Conservation (phyloP, 2,113 vertebrate genomes). For the Aspiorhynchus laticeps region DNA sequence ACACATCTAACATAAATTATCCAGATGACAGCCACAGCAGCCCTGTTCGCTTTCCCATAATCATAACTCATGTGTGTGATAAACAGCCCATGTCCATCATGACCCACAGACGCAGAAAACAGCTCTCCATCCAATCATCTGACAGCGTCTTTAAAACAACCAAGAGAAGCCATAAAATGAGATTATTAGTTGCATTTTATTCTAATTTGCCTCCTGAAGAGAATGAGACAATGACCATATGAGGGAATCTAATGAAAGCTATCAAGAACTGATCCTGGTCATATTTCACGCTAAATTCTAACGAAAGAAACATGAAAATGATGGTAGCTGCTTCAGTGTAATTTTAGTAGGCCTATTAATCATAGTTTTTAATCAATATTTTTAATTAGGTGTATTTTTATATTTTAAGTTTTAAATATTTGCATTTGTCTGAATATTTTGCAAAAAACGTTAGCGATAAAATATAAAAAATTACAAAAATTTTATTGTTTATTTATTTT, state of each 20-base stretch:
- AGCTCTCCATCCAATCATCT: not conserved
- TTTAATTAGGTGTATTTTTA: no score
- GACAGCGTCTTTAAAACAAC: not conserved
- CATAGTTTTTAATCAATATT: no score
- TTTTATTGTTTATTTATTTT: no score
- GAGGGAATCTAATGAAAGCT: not conserved
- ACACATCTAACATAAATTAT: constrained; percentile 65
- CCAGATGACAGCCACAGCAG: constrained; percentile 61
- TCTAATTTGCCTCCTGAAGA: not conserved
- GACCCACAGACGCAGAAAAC: constrained; percentile 52
- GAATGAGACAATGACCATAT: not conserved
- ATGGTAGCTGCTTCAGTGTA: not conserved
- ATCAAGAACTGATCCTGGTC: no score
- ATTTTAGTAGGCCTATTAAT: no score
- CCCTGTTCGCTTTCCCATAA: constrained; percentile 62
- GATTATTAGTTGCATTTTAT: not conserved
- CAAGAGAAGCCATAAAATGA: not conserved
- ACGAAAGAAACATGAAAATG: not conserved
- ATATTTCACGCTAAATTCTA: not conserved
- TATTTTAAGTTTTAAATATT: no score
- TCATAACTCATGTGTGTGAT: constrained; percentile 52
- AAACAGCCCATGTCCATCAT: not conserved
- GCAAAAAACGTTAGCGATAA: no score
- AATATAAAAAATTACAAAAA: no score
- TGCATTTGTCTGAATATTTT: no score